phyloP scores from a whole-genome alignment of 2,888 invertebrate genomes.

The Blomia tropicalis region DNA sequence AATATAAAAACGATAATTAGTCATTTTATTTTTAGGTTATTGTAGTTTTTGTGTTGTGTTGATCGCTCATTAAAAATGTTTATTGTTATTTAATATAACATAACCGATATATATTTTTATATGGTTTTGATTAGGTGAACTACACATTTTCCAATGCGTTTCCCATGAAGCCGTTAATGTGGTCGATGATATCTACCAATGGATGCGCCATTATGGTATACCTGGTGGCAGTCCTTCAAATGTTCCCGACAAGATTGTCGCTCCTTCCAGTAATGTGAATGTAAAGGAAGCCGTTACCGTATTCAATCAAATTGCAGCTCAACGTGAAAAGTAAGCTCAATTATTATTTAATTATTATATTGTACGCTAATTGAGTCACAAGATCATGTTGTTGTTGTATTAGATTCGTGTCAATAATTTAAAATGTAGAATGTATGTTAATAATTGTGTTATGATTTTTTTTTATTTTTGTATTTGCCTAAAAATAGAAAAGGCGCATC shows the following conservation, averaged over 20 bases:
- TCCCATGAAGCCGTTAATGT: slow-evolving; percentile 33
- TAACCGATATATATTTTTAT: not conserved
- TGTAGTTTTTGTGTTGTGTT: too few relatives aligned
- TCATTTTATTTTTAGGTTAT: not conserved
- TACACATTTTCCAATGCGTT: slow-evolving; percentile 83
- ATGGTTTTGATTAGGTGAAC: slow-evolving; percentile 46
- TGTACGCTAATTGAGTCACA: not conserved
- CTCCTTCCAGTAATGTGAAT: slow-evolving; percentile 22
- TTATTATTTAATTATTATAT: not conserved
- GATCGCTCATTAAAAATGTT: not conserved
- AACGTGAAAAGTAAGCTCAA: slow-evolving; percentile 25
- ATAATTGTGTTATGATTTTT: too few relatives aligned
- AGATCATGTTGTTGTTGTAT: too few relatives aligned
- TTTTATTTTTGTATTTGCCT: too few relatives aligned
- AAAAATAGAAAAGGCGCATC: slow-evolving; percentile 9
- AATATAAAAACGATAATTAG: not conserved
- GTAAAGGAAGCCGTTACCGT: slow-evolving; percentile 26
- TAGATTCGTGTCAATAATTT: too few relatives aligned
- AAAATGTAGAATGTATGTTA: too few relatives aligned
- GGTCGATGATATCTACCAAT: slow-evolving; percentile 28
- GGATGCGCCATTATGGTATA: slow-evolving; percentile 25
- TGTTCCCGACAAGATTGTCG: not conserved
- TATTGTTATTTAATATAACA: not conserved
- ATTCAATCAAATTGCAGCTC: slow-evolving; percentile 27
- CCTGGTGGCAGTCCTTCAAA: not conserved